Conservation (phyloP, 2,113 vertebrate species). For the Chrysochloris asiatica region DNA sequence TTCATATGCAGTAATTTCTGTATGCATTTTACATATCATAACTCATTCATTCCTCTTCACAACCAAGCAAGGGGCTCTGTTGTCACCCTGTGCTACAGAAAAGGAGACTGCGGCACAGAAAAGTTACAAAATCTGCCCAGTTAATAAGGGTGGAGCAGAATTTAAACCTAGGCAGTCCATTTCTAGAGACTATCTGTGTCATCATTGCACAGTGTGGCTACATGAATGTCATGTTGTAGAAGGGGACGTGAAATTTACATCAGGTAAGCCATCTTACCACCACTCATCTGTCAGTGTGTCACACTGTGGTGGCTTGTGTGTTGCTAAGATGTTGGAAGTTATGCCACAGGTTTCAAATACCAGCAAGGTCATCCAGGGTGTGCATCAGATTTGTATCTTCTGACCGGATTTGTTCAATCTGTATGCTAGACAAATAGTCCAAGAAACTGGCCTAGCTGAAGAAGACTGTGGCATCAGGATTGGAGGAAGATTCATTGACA, state of each 20-base stretch:
- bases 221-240: neutral
- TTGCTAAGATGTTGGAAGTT: too few species aligned
- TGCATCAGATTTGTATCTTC: too few species aligned
- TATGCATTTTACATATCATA: neutral
- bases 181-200: fast-evolving
- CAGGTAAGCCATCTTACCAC: neutral
- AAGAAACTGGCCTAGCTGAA: too few species aligned
- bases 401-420: too few species aligned
- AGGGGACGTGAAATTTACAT: neutral
- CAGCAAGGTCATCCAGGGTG: too few species aligned
- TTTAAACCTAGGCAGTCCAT: neutral
- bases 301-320: too few species aligned
- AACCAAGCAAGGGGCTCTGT: neutral
- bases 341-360: too few species aligned
- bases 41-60: neutral
- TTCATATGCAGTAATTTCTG: neutral
- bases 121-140: constrained; percentile 12
- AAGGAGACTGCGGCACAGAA: neutral
- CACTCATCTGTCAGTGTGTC: too few species aligned
- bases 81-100: neutral
- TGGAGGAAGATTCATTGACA: too few species aligned
- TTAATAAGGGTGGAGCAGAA: neutral
- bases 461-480: too few species aligned
- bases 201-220: fast-evolving
- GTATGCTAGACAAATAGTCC: too few species aligned